Percentiles rank a stretch among this genome's conserved stretches.
Conservation (phyloP, 2,888 invertebrate species). For the Thecophora atra region DNA sequence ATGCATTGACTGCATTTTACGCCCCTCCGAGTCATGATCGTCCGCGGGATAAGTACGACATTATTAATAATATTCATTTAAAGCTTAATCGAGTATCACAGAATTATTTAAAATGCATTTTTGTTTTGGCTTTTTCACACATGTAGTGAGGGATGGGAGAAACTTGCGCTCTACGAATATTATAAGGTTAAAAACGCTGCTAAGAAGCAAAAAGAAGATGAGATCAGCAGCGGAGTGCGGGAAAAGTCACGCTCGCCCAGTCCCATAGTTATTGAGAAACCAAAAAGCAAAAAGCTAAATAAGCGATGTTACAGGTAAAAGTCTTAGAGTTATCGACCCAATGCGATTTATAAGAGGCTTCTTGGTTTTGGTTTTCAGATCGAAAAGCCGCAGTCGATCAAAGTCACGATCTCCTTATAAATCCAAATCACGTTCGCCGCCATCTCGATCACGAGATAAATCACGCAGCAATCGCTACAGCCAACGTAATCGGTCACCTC, state of each 20-base stretch:
- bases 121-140: too few relatives aligned
- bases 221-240: conserved; percentile 76
- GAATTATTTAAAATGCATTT: not conserved
- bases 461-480: conserved; percentile 58
- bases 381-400: conserved; percentile 69
- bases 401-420: conserved; percentile 67
- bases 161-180: conserved; percentile 95
- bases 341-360: too few relatives aligned
- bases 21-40: conserved; percentile 93
- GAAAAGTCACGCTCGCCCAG: conserved; percentile 81
- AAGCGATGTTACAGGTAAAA: conserved; percentile 75
- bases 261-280: conserved; percentile 77
- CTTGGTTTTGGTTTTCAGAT: conserved; percentile 53
- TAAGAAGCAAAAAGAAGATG: conserved; percentile 86
- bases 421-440: conserved; percentile 65
- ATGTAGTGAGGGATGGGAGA: conserved; percentile 96
- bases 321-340: too few relatives aligned
- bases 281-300: conserved; percentile 68
- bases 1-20: conserved; percentile 97
- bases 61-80: too few relatives aligned
- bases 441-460: conserved; percentile 41
- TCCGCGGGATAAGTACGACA: conserved; percentile 85
- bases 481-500: conserved; percentile 65
- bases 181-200: conserved; percentile 95
- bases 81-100: not conserved